These are phyloP conservation scores for Mustelus asterias DNA, from an alignment of 2,113 vertebrate species.

Conservation along the genomic window DNA sequence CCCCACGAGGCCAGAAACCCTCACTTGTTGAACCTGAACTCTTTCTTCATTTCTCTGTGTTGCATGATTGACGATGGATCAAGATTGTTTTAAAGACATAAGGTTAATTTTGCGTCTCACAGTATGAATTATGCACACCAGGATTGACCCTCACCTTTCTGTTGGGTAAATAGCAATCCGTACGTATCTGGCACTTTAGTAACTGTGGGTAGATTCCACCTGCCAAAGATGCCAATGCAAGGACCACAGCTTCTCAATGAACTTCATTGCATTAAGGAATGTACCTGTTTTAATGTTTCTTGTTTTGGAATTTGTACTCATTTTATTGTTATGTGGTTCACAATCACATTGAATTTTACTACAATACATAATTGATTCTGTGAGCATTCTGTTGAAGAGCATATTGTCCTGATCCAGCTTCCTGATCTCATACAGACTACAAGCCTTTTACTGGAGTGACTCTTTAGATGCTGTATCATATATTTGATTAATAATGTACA, in stretches of 20 bases:
- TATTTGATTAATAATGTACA: slow-evolving; percentile 5
- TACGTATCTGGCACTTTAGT: neutral
- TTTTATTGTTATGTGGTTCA: neutral
- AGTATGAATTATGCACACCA: neutral
- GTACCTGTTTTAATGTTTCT: slow-evolving; percentile 6
- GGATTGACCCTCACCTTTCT: neutral
- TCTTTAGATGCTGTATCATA: slow-evolving; percentile 24
- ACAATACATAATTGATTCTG: neutral
- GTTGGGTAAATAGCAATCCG: neutral
- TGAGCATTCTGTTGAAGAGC: neutral
- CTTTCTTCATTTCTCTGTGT: neutral
- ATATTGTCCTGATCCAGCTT: neutral
- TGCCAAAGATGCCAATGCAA: neutral
- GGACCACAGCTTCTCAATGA: neutral
- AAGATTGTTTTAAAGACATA: neutral
- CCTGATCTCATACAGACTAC: neutral
- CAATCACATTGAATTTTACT: neutral
- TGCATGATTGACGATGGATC: neutral
- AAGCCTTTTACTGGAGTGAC: neutral
- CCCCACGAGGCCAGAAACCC: neutral
- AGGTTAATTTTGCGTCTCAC: neutral
- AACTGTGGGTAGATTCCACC: neutral
- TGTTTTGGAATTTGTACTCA: slow-evolving; percentile 15
- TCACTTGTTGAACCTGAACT: neutral
- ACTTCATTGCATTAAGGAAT: neutral